Evolutionary conservation across 2,113 vertebrate genomes (phyloP).

Genomic region (Aspiorhynchus laticeps): DNA sequence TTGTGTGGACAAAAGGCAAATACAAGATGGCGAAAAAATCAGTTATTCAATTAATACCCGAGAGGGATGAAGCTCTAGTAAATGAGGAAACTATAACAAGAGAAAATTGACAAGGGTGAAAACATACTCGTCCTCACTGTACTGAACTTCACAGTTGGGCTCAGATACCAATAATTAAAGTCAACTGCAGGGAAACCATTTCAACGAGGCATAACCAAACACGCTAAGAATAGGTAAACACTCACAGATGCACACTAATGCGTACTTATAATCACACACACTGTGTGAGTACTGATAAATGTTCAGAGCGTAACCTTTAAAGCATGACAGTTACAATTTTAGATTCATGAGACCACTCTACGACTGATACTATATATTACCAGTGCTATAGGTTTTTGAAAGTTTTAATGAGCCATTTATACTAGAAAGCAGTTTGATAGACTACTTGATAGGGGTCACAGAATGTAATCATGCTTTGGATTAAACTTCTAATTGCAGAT

Average conservation of each 20-base stretch:
- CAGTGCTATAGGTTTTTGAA: background rate
- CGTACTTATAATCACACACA: background rate
- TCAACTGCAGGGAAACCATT: background rate
- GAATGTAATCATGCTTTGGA: background rate
- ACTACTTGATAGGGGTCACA: background rate
- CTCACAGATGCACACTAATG: background rate
- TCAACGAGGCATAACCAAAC: background rate
- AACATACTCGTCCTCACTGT: conserved; percentile 45
- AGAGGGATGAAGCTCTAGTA: conserved; percentile 59
- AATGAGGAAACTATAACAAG: conserved; percentile 62
- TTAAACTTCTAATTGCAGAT: background rate
- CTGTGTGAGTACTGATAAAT: background rate
- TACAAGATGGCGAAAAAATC: conserved; percentile 75
- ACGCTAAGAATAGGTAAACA: conserved; percentile 11
- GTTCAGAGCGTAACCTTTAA: conserved; percentile 8
- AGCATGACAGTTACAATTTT: background rate
- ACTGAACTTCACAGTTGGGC: conserved; percentile 18
- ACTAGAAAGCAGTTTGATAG: conserved; percentile 14
- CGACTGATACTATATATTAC: conserved; percentile 11
- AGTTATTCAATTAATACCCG: conserved; percentile 74
- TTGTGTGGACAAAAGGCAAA: conserved; percentile 67
- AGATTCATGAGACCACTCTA: conserved; percentile 15
- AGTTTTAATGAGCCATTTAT: conserved; percentile 34
- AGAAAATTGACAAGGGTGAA: conserved; percentile 55
- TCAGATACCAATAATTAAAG: background rate